Percentiles rank a stretch among this genome's conserved stretches.
Evolutionary conservation across 2,888 invertebrate species (phyloP).

Genomic region (Patella pellucida): DNA sequence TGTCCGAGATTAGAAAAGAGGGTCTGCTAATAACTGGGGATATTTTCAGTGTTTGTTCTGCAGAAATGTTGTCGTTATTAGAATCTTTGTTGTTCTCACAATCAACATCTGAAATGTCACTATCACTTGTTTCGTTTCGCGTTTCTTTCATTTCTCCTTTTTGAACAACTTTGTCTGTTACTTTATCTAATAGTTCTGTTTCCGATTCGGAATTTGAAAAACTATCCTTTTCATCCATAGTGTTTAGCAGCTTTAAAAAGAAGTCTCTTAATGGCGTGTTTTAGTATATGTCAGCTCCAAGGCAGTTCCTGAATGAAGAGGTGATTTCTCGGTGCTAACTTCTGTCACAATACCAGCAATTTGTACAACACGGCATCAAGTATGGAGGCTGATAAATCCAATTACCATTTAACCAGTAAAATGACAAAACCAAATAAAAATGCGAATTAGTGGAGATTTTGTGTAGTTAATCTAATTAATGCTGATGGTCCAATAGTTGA

Average conservation of each 20-base stretch:
- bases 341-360: too few species aligned
- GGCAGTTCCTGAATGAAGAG: too few species aligned
- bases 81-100: background rate
- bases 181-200: background rate
- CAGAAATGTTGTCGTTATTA: background rate
- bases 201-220: constrained; percentile 9
- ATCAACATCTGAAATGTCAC: background rate
- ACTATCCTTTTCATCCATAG: background rate
- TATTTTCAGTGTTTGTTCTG: constrained; percentile 15
- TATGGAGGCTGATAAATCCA: background rate
- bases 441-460: constrained; percentile 4
- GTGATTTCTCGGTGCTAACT: too few species aligned
- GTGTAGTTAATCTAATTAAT: constrained; percentile 1
- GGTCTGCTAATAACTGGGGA: constrained; percentile 31
- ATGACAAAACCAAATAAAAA: constrained; percentile 3
- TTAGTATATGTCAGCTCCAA: too few species aligned
- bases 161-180: background rate
- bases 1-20: constrained; percentile 54
- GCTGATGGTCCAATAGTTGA: background rate
- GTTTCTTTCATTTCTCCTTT: background rate
- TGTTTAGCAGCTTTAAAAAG: background rate
- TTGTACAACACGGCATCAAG: background rate
- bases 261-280: too few species aligned
- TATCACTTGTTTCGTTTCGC: background rate
- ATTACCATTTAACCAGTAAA: constrained; percentile 2